phyloP scores from a whole-genome alignment of 2,888 invertebrate genomes.

The Apocheima hispidaria region DNA sequence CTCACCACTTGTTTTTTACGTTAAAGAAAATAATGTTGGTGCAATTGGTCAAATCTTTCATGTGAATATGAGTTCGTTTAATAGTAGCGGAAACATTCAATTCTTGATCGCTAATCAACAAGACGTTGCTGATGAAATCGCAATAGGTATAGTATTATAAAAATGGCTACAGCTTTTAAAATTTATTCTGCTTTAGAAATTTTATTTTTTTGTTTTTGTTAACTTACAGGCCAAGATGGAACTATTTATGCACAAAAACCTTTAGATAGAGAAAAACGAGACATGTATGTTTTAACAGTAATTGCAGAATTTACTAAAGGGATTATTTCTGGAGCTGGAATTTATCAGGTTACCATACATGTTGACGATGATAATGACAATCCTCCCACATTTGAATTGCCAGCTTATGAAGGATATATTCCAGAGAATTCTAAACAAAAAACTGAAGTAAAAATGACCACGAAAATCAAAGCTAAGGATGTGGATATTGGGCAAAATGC shows the following conservation, averaged over 20 bases:
- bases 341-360: slow-evolving; percentile 92
- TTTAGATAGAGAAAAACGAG: slow-evolving; percentile 91
- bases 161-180: neutral
- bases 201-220: neutral
- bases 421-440: slow-evolving; percentile 91
- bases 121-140: slow-evolving; percentile 92
- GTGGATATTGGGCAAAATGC: slow-evolving; percentile 90
- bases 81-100: slow-evolving; percentile 83
- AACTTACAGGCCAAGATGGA: slow-evolving; percentile 87
- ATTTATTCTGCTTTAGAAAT: neutral
- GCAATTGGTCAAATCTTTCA: slow-evolving; percentile 90
- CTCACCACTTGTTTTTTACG: slow-evolving; percentile 90
- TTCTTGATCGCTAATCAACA: slow-evolving; percentile 94
- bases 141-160: slow-evolving; percentile 86
- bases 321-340: slow-evolving; percentile 89
- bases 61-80: slow-evolving; percentile 76
- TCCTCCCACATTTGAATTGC: slow-evolving; percentile 91
- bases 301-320: slow-evolving; percentile 92
- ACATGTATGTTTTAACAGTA: slow-evolving; percentile 91
- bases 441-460: slow-evolving; percentile 89
- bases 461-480: slow-evolving; percentile 90
- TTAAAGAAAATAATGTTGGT: slow-evolving; percentile 91
- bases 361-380: slow-evolving; percentile 96
- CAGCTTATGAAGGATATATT: slow-evolving; percentile 91
- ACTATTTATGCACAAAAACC: slow-evolving; percentile 91